phyloP scores from a whole-genome alignment of 2,113 vertebrate genomes.

The Prolemur simus region DNA sequence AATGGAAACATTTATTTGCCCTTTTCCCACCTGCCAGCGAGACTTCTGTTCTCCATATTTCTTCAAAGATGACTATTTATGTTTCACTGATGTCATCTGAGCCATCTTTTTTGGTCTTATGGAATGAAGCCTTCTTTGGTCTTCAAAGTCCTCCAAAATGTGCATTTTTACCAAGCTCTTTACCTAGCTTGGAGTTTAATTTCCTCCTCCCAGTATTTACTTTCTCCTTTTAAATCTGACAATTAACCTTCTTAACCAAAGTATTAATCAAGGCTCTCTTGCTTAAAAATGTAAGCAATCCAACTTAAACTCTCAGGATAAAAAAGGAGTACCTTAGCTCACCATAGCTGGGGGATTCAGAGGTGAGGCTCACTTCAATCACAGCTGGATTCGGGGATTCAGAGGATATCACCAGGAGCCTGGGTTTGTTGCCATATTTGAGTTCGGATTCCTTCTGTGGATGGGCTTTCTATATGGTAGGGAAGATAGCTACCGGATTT shows the following conservation, averaged over 20 bases:
- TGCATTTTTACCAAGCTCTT: neutral
- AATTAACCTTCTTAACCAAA: constrained; percentile 29
- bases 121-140: constrained; percentile 3
- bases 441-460: neutral
- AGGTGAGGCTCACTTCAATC: neutral
- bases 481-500: neutral
- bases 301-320: neutral
- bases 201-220: constrained; percentile 18
- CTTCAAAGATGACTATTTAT: constrained; percentile 77
- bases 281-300: neutral
- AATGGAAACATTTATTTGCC: constrained; percentile 71
- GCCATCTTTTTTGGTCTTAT: constrained; percentile 58
- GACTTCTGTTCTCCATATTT: constrained; percentile 60
- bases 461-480: neutral
- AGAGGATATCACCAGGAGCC: neutral
- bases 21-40: constrained; percentile 66
- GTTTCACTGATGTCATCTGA: constrained; percentile 62
- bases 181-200: constrained; percentile 44
- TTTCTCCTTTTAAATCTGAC: constrained; percentile 34
- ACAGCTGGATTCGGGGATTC: neutral
- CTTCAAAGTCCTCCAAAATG: constrained; percentile 62
- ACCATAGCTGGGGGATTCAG: neutral
- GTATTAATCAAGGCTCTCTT: neutral
- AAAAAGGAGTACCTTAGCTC: neutral
- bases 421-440: neutral